Evolutionary conservation across 1,140 invertebrate genomes (phyloP), one percentile per base, ranked within the genome.

Genomic region (Zaprionus kolodkinae): DNA sequence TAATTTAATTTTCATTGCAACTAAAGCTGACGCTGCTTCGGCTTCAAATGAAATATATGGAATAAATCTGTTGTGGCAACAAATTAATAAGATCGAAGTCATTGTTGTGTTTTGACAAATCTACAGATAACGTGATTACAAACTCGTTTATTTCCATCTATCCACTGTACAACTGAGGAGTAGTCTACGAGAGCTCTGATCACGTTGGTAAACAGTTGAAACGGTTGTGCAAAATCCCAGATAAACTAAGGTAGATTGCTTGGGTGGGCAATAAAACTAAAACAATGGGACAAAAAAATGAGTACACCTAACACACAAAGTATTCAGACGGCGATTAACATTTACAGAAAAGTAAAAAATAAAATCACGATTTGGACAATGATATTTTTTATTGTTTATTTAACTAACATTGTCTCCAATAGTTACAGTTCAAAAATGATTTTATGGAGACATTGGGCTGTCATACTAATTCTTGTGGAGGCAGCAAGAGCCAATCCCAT

Each of bases 401-500:
- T 60, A 0, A 43, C 1, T 54, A 21, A 3, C n/a, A 9, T 3
- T n/a, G 13, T n/a, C 7, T 43, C 40, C n/a, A 0, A 13, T 40
- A 6, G 36, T 25, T 21, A 3, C 7, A 65, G 54, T 9, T 63
- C 21, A 11, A 75, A 64, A 68, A 87, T 88, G 73, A 5, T 30
- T 27, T 21, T 21, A 17, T 70, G 64, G 64, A 0, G 9, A 2
- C 1, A 13, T n/a, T 52, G 55, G 13, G 10, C 38, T 3, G 1
- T 65, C 0, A 7, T 61, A 1, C 25, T 72, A 1, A 13, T 83
- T 0, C 7, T 78, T 38, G n/a, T 6, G 1, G 13, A 62, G 3
- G 43, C 7, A 4, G 33, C 25, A 0, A n/a, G 11, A 3, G 72
- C 75, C 7, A 76, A 72, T 73, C 85, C 81, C 2, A 50, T 82